phyloP scores from a whole-genome alignment of 2,797 vertebrate species.

The Helicolenus hilgendorfi region DNA sequence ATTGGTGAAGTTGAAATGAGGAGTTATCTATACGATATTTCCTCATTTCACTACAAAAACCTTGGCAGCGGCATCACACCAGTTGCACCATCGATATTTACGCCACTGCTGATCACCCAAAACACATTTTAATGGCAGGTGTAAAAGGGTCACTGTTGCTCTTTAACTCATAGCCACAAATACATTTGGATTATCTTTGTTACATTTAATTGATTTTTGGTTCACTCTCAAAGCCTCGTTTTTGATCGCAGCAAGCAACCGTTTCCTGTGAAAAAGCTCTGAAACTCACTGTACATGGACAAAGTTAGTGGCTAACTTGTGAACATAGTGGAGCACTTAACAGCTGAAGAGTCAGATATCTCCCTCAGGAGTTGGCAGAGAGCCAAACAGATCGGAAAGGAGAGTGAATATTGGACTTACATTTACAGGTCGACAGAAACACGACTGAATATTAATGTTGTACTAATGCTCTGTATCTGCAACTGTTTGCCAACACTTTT shows the following conservation, averaged over 20 bases:
- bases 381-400: slow-evolving; percentile 10
- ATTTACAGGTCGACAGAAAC: slow-evolving; percentile 15
- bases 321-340: slow-evolving; percentile 1
- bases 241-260: background rate
- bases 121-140: background rate
- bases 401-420: slow-evolving; percentile 16
- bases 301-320: background rate
- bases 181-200: background rate
- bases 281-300: background rate
- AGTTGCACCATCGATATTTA: too few relatives aligned
- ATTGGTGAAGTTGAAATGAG: too few relatives aligned
- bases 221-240: background rate
- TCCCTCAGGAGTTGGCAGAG: background rate
- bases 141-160: background rate
- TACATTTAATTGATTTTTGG: background rate
- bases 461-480: background rate
- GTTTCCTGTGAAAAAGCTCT: too few relatives aligned
- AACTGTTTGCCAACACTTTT: background rate
- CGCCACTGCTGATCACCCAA: too few relatives aligned
- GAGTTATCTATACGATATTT: too few relatives aligned
- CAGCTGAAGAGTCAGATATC: slow-evolving; percentile 10
- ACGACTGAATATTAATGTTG: slow-evolving; percentile 6
- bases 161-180: background rate
- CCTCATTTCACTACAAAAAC: too few relatives aligned
- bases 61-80: too few relatives aligned